Conservation (phyloP, 2,888 invertebrate species). For the Aporophyla nigra region DNA sequence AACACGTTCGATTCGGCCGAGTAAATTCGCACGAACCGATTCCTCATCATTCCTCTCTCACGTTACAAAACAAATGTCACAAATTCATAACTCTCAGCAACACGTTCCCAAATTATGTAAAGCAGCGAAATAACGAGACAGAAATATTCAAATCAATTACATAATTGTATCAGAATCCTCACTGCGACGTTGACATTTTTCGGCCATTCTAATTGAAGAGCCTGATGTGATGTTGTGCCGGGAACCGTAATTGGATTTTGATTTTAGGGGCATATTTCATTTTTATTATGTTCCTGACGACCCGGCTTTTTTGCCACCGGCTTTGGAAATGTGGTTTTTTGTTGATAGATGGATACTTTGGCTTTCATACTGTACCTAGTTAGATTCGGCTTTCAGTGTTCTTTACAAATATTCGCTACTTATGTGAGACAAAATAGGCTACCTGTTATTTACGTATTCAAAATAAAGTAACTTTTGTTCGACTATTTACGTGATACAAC, state of each 20-base stretch:
- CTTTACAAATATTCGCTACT: background rate
- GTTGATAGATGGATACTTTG: background rate
- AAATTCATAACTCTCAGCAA: background rate
- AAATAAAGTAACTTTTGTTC: background rate
- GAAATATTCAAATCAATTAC: constrained; percentile 56
- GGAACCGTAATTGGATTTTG: constrained; percentile 63
- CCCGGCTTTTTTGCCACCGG: constrained; percentile 14
- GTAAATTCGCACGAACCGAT: no score
- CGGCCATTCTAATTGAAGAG: constrained; percentile 59
- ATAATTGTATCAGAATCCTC: constrained; percentile 59
- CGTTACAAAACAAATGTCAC: constrained; percentile 18
- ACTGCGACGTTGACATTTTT: constrained; percentile 61
- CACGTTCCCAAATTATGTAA: constrained; percentile 29
- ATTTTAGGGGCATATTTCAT: constrained; percentile 65
- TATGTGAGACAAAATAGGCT: no score
- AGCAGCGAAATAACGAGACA: constrained; percentile 32
- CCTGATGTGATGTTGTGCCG: constrained; percentile 46
- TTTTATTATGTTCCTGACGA: constrained; percentile 51
- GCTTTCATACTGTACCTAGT: background rate
- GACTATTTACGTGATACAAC: background rate
- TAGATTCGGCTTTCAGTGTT: background rate
- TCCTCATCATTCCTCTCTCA: background rate
- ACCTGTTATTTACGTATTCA: background rate
- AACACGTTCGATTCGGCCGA: no score
- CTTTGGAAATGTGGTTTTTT: constrained; percentile 5